phyloP scores from a whole-genome alignment of 2,113 vertebrate genomes.

The Narcine bancroftii region DNA sequence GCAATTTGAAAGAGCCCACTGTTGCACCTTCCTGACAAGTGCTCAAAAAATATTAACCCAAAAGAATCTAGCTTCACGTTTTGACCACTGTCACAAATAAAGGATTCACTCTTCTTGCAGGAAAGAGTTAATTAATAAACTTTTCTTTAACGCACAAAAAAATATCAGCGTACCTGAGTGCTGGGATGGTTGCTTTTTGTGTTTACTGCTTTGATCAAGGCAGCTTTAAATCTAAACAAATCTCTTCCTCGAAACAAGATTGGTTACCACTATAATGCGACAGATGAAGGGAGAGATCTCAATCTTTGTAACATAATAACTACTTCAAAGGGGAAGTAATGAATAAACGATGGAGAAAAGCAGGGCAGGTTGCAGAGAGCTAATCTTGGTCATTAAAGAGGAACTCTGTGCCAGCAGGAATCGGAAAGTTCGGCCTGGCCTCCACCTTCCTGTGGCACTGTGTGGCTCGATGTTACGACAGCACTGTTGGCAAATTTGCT shows the following conservation, averaged over 20 bases:
- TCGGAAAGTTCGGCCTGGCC: not conserved
- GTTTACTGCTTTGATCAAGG: not conserved
- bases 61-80: too few species aligned
- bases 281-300: not conserved
- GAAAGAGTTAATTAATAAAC: constrained; percentile 16
- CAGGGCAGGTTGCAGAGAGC: not conserved
- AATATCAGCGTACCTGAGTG: too few species aligned
- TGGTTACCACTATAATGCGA: not conserved
- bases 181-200: not conserved
- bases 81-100: not conserved
- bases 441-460: not conserved
- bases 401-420: not conserved
- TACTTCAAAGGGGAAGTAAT: constrained; percentile 8
- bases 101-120: not conserved
- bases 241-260: constrained; percentile 20
- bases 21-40: too few species aligned
- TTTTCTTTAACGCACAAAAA: too few species aligned
- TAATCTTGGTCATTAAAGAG: not conserved
- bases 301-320: constrained; percentile 17
- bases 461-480: too few species aligned
- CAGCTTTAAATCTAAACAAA: constrained; percentile 15
- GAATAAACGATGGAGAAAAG: not conserved
- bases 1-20: too few species aligned
- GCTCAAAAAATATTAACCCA: too few species aligned
- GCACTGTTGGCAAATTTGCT: too few species aligned